Evolutionary conservation across 2,797 vertebrate species (phyloP), one percentile per base, ranked within the genome.

Genomic region (Sebastes wilsoni): DNA sequence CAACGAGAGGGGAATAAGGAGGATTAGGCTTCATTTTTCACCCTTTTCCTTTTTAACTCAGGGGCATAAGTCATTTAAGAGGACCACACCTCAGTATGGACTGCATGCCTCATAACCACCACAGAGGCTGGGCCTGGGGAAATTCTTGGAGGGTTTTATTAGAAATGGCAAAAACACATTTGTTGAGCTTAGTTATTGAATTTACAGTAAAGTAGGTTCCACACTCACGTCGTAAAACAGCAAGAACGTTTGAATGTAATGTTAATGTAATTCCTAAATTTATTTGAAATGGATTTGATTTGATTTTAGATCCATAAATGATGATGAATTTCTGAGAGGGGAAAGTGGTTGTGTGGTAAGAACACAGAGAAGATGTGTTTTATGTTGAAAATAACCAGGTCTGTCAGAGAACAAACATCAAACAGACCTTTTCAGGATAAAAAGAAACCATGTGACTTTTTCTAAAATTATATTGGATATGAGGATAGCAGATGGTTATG

Each of bases 11-110:
- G 32, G 72, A 30, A 56, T 2, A 36, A 56, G 3, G 25, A 73
- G 72, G 60, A 79, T 70, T 76, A 36, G 55, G 56, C 62, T 68
- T 84, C 69, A 66, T 81, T 84, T 92, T 86, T 91, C 65, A 83
- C 59, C 22, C 58, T 85, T 72, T 81, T 77, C 28, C 75, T 79
- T 84, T 86, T 81, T 52, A 61, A 60, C 67, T 83, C 13, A 30
- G 66, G 73, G 75, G 64, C 27, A 67, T 85, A 66, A 87, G 70
- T 88, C 77, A 79, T 76, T 61, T 58, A 49, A 61, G 42, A 73
- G 68, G 79, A 79, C 82, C 79, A 80, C 85, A 75, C 85, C 78
- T 82, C 77, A 30, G 58, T 65, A 54, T 66, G 59, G 77, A 74
- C 60, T 34, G 69, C 72, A 46, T 46, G 42, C 42, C 55, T 46